Percentiles rank a stretch among this genome's conserved stretches.
Evolutionary conservation across 2,797 vertebrate genomes (phyloP).

Genomic region (Spheniscus humboldti): DNA sequence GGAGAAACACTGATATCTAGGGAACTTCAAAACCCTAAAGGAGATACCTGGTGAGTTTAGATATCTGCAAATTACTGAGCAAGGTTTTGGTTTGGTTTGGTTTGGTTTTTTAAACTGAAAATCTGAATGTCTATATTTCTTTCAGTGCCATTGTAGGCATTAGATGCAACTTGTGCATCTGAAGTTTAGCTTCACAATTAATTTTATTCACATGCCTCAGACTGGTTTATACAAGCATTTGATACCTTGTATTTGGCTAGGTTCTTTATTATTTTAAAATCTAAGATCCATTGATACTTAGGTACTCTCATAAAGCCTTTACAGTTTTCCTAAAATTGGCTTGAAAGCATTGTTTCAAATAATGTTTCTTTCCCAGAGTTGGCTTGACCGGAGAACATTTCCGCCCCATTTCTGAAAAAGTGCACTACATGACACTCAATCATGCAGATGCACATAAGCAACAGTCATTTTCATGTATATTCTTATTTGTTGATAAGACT

Average conservation of each 20-base stretch:
- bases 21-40: background rate
- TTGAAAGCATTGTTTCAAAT: background rate
- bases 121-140: background rate
- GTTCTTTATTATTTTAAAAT: background rate
- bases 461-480: background rate
- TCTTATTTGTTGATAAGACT: background rate
- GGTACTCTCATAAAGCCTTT: background rate
- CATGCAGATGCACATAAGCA: background rate
- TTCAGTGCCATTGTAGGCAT: background rate
- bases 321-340: background rate
- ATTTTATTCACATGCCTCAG: background rate
- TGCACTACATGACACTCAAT: background rate
- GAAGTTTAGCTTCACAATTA: background rate
- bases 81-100: background rate
- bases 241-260: background rate
- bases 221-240: background rate
- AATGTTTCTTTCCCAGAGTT: background rate
- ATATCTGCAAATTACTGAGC: background rate
- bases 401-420: background rate
- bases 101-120: background rate
- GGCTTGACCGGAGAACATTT: background rate
- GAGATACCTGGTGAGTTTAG: background rate
- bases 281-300: background rate
- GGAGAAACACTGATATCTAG: background rate
- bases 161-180: background rate